A percentile compares a stretch with the other conserved stretches of the same genome.
phyloP scores from a whole-genome alignment of 2,113 vertebrate genomes.

The Ciconia maguari region DNA sequence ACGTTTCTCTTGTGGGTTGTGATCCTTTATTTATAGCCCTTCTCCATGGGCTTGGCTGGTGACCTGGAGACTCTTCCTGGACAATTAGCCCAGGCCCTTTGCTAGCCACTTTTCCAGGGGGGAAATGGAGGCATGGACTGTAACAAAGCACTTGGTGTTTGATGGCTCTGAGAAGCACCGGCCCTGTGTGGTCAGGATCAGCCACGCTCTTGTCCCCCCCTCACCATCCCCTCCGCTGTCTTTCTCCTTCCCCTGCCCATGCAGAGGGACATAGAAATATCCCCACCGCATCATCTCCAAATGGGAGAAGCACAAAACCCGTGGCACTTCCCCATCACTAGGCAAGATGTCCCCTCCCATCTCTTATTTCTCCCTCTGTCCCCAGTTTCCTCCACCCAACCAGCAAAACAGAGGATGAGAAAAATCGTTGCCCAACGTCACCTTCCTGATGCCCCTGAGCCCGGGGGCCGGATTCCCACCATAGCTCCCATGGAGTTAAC shows the following conservation, averaged over 20 bases:
- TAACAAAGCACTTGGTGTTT: neutral
- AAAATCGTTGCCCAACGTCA: neutral
- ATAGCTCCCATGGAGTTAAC: neutral
- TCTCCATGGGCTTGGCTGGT: neutral
- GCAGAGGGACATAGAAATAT: neutral
- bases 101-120: neutral
- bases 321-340: rapidly evolving
- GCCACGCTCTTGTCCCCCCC: neutral
- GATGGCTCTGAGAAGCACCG: neutral
- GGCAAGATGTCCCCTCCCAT: neutral
- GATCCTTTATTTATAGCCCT: neutral
- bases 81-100: neutral
- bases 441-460: rapidly evolving
- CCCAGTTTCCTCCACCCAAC: neutral
- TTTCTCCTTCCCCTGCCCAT: neutral
- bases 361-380: neutral
- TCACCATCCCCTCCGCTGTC: neutral
- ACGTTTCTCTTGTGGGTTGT: neutral
- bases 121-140: neutral
- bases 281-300: neutral
- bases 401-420: neutral
- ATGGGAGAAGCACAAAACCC: neutral
- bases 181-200: neutral
- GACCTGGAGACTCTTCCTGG: neutral
- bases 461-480: neutral